phyloP scores from a whole-genome alignment of 2,888 invertebrate genomes.

The Mechanitis messenoides region DNA sequence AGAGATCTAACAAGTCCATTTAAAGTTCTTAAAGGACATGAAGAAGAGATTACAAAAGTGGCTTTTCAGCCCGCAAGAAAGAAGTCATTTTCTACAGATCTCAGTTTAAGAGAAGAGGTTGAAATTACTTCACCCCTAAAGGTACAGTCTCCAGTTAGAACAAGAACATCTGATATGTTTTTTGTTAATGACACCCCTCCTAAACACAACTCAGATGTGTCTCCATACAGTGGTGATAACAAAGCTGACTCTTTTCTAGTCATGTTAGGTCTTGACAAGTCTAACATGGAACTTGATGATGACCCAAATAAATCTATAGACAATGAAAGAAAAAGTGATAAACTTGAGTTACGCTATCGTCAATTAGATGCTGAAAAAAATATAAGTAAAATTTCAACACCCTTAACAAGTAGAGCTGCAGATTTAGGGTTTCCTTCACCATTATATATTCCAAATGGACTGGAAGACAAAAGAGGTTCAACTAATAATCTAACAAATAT shows the following conservation, averaged over 20 bases:
- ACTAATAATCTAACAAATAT: slow-evolving; percentile 40
- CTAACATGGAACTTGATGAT: slow-evolving; percentile 51
- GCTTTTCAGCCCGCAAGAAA: slow-evolving; percentile 63
- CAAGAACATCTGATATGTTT: slow-evolving; percentile 61
- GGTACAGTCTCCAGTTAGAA: slow-evolving; percentile 44
- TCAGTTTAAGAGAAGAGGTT: slow-evolving; percentile 63
- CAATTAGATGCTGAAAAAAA: slow-evolving; percentile 55
- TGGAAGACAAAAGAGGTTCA: slow-evolving; percentile 44
- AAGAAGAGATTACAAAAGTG: slow-evolving; percentile 65
- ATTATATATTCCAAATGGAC: slow-evolving; percentile 44
- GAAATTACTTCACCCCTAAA: slow-evolving; percentile 47
- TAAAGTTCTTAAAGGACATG: slow-evolving; percentile 68
- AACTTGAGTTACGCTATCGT: slow-evolving; percentile 43
- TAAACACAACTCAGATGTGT: slow-evolving; percentile 40
- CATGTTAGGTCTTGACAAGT: slow-evolving; percentile 64
- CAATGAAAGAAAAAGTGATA: slow-evolving; percentile 50
- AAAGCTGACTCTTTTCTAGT: slow-evolving; percentile 65
- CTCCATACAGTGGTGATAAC: slow-evolving; percentile 42
- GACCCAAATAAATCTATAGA: slow-evolving; percentile 49
- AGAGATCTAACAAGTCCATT: slow-evolving; percentile 68
- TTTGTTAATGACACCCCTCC: slow-evolving; percentile 60
- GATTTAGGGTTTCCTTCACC: slow-evolving; percentile 57
- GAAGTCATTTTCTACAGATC: slow-evolving; percentile 51
- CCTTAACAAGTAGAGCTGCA: slow-evolving; percentile 44
- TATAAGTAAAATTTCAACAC: slow-evolving; percentile 64